Evolutionary conservation across 2,888 invertebrate species (phyloP).

Genomic region (Spisula solida): DNA sequence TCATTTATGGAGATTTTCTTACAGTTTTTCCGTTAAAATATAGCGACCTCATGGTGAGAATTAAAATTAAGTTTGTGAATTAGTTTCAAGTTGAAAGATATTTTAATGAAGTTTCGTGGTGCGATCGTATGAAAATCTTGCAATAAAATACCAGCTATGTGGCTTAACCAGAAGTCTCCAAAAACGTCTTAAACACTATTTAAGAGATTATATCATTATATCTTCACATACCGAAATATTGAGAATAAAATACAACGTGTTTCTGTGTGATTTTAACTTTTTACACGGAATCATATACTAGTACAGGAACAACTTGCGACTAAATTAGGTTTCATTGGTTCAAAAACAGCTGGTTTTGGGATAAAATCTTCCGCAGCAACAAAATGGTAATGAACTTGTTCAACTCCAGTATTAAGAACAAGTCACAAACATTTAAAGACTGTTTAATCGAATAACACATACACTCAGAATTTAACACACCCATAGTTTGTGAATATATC

Average conservation of each 20-base stretch:
- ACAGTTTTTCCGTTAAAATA: slow-evolving; percentile 41
- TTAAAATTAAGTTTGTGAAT: slow-evolving; percentile 59
- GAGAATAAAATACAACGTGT: not conserved
- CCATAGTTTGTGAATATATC: not conserved
- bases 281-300: not conserved
- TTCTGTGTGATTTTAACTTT: not conserved
- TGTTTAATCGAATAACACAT: not conserved
- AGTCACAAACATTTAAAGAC: not conserved
- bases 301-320: not conserved
- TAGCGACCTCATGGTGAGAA: slow-evolving; percentile 57
- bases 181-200: not conserved
- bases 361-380: not conserved
- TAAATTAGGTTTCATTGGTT: not conserved
- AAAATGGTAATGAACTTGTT: not conserved
- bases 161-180: not conserved
- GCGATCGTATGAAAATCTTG: slow-evolving; percentile 16
- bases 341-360: not conserved
- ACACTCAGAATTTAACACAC: not conserved
- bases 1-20: slow-evolving; percentile 13
- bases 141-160: not conserved
- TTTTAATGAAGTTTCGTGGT: slow-evolving; percentile 25
- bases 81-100: slow-evolving; percentile 26
- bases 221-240: not conserved
- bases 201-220: not conserved
- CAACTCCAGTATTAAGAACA: too few species aligned